phyloP scores from a whole-genome alignment of 1,140 invertebrate species.

The Megalonaias nervosa region DNA sequence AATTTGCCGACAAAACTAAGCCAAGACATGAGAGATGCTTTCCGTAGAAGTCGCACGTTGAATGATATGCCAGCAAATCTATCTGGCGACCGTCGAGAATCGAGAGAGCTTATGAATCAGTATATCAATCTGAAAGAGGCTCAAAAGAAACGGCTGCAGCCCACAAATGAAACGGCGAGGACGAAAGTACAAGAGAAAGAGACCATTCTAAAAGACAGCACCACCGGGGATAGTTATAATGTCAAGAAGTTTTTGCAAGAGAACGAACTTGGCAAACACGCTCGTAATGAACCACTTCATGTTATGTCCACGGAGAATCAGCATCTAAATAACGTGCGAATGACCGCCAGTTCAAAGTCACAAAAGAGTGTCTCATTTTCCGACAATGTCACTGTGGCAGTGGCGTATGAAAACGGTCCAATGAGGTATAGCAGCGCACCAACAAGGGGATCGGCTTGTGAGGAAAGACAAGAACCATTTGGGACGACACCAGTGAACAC shows the following conservation, averaged over 20 bases:
- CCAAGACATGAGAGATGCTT: slow-evolving; percentile 51
- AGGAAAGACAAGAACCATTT: background rate
- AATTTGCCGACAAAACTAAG: slow-evolving; percentile 54
- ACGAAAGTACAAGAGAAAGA: slow-evolving; percentile 60
- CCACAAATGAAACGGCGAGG: slow-evolving; percentile 43
- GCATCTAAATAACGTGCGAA: slow-evolving; percentile 53
- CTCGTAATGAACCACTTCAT: slow-evolving; percentile 56
- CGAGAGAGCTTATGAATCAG: slow-evolving; percentile 45
- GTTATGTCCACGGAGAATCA: slow-evolving; percentile 66
- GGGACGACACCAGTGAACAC: slow-evolving; percentile 29
- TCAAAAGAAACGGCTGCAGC: slow-evolving; percentile 50
- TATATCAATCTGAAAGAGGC: slow-evolving; percentile 39
- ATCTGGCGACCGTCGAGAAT: slow-evolving; percentile 47
- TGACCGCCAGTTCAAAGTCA: slow-evolving; percentile 33
- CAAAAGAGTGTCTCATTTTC: slow-evolving; percentile 62
- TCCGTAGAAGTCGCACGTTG: slow-evolving; percentile 45
- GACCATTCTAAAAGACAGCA: slow-evolving; percentile 57
- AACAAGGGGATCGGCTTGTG: slow-evolving; percentile 28
- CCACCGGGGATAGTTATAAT: slow-evolving; percentile 66
- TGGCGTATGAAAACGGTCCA: slow-evolving; percentile 44
- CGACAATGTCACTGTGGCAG: slow-evolving; percentile 55
- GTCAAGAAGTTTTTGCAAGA: slow-evolving; percentile 69
- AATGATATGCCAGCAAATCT: slow-evolving; percentile 36
- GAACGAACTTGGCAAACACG: slow-evolving; percentile 49
- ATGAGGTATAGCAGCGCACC: slow-evolving; percentile 40